Evolutionary conservation across 2,113 vertebrate species (phyloP), one percentile per base, ranked within the genome.

Genomic region (Mirza zaza): DNA sequence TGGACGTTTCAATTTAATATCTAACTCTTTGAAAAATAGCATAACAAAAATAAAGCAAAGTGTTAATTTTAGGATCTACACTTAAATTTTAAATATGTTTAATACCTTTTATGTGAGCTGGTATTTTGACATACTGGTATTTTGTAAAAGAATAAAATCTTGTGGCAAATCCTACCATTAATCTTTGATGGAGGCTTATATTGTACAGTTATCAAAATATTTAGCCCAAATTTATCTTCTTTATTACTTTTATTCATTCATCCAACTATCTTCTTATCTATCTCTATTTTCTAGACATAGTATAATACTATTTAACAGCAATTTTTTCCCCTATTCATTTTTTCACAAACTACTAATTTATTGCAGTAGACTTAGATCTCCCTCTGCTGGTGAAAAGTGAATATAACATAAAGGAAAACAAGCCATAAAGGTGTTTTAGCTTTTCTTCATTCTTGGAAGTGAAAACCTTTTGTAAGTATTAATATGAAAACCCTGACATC

Each of bases 371-470:
- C 89, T 1, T 93, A 52, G 39, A 67, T 81, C 94, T 91, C 98
- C 98, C 97, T 98, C 98, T 98, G 39, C 96, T 98, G 98, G 96
- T 95, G 5, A 36, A 92, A 27, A 14, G 0, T 25, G 23, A 59
- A 6, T 59, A 15, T 67, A 91, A 52, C 25, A 45, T 15, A 80
- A 80, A 45, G 12, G 67, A 79, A 90, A 67, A 34, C 6, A 68
- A 87, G 32, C 29, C 2, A 63, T 32, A 42, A 76, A 79, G 4
- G 13, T 61, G 12, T 87, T 63, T 71, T 75, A 39, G 63, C 6
- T 65, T 94, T 79, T 73, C 25, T 6, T 84, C 32, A 55, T 59
- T 67, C 63, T 73, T 91, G 29, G 23, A 88, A 67, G 8, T 84
- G 42, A 80, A 92, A 89, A 48, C 25, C 3, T 75, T 85, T 73